Conservation (phyloP, 2,797 vertebrate genomes). For the Muraenolepis orangiensis region DNA sequence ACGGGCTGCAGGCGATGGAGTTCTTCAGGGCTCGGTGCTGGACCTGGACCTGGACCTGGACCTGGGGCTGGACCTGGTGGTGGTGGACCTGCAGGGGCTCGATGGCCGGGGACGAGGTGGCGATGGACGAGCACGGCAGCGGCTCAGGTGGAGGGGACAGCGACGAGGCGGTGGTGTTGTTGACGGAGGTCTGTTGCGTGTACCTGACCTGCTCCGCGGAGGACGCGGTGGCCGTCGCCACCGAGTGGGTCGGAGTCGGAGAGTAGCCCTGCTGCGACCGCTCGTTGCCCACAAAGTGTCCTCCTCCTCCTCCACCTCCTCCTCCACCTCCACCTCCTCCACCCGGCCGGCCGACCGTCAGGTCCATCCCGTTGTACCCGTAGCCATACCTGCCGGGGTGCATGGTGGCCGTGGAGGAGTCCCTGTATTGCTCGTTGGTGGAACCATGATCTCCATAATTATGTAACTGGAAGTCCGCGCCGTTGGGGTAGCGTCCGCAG, state of each 20-base stretch:
- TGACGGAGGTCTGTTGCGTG: constrained; percentile 83
- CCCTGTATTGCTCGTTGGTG: constrained; percentile 94
- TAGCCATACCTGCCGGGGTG: constrained; percentile 98
- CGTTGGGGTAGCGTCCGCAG: constrained; percentile 99
- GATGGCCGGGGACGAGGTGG: constrained; percentile 70
- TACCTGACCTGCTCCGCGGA: constrained; percentile 89
- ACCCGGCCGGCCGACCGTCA: constrained; percentile 92
- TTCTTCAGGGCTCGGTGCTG: constrained; percentile 86
- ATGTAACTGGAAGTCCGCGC: constrained; percentile 99
- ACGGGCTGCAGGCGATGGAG: constrained; percentile 82
- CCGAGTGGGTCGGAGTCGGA: constrained; percentile 79
- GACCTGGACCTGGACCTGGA: not conserved
- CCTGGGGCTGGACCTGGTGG: not conserved
- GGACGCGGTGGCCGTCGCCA: constrained; percentile 76
- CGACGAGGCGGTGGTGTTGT: constrained; percentile 71
- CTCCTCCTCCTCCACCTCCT: too few relatives aligned
- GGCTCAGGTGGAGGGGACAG: constrained; percentile 89
- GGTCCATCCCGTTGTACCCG: constrained; percentile 99
- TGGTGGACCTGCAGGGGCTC: constrained; percentile 63
- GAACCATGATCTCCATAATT: constrained; percentile 99
- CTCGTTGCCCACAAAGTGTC: constrained; percentile 89
- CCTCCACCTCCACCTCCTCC: too few relatives aligned
- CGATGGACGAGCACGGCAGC: constrained; percentile 81
- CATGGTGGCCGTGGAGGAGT: constrained; percentile 87
- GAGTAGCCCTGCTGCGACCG: constrained; percentile 86